Percentiles rank a stretch among this genome's conserved stretches.
Conservation (phyloP, 2,113 vertebrate genomes). For the mouse (Mus musculus) region DNA sequence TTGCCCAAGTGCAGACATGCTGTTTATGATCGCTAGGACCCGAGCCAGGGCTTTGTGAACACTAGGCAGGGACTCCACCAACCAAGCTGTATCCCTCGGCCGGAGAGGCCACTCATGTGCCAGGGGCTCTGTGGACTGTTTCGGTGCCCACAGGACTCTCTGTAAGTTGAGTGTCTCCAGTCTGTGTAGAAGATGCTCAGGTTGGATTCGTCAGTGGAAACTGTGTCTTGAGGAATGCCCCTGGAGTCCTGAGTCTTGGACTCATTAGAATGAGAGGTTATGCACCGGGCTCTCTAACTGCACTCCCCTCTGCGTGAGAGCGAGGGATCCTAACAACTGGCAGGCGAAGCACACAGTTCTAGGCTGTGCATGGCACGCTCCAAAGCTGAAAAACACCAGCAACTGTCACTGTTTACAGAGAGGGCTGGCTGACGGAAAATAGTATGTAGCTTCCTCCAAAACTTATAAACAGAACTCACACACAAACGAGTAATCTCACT, state of each 20-base stretch:
- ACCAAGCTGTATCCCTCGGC: too few species aligned
- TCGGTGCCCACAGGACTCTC: background rate
- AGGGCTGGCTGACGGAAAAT: background rate
- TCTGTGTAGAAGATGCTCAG: fast-evolving
- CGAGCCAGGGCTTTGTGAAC: background rate
- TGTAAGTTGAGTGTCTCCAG: background rate
- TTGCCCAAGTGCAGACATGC: background rate
- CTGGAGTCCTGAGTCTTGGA: background rate
- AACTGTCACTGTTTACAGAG: fast-evolving
- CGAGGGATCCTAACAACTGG: background rate
- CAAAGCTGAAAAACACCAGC: background rate
- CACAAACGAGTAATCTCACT: background rate
- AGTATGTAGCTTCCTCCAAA: background rate
- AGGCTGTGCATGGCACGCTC: fast-evolving
- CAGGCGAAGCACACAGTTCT: background rate
- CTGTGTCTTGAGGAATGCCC: background rate
- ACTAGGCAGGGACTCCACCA: background rate
- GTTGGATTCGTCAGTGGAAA: background rate
- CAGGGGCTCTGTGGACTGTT: background rate
- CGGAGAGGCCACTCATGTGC: background rate
- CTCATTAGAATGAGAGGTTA: background rate
- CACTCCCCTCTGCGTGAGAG: fast-evolving
- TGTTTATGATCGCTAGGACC: background rate
- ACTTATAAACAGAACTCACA: background rate
- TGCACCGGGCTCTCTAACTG: background rate